A percentile compares a stretch with the other conserved stretches of the same genome.
These are phyloP conservation scores for Aspidapion aeneum DNA, from an alignment of 2,888 invertebrate species.

Conservation along the genomic window DNA sequence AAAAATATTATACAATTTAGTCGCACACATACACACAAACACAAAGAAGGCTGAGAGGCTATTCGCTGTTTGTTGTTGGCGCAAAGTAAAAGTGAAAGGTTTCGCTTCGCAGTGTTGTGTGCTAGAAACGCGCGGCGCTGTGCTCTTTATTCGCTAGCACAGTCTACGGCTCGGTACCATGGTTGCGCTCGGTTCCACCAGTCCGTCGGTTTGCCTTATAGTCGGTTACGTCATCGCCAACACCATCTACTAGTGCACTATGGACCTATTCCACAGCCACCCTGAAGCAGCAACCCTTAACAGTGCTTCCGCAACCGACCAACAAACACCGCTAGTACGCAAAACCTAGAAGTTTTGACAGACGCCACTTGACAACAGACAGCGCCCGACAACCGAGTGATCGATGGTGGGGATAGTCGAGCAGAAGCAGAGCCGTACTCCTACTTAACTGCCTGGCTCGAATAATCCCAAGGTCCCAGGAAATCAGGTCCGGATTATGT, in stretches of 20 bases:
- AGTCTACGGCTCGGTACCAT: too few species aligned
- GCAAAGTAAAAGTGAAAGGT: conserved; percentile 29
- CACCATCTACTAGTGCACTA: background rate
- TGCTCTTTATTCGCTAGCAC: background rate
- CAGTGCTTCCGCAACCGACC: background rate
- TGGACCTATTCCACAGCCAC: background rate
- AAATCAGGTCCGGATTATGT: background rate
- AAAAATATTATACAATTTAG: conserved; percentile 47
- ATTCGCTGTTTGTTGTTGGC: conserved; percentile 36
- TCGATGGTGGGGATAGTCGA: background rate
- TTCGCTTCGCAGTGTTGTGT: too few species aligned
- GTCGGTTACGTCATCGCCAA: background rate
- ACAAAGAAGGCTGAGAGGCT: conserved; percentile 5
- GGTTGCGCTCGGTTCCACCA: background rate
- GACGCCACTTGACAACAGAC: background rate
- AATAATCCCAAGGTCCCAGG: background rate
- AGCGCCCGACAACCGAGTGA: background rate
- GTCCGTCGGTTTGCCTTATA: background rate
- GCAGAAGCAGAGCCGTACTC: background rate
- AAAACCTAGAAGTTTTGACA: background rate
- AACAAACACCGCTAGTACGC: background rate
- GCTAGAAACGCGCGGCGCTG: background rate
- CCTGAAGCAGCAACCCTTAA: background rate
- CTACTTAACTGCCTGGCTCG: background rate
- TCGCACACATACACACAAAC: conserved; percentile 40